Evolutionary conservation across 2,888 invertebrate species (phyloP), one percentile per base, ranked within the genome.

Genomic region (Timema podura): DNA sequence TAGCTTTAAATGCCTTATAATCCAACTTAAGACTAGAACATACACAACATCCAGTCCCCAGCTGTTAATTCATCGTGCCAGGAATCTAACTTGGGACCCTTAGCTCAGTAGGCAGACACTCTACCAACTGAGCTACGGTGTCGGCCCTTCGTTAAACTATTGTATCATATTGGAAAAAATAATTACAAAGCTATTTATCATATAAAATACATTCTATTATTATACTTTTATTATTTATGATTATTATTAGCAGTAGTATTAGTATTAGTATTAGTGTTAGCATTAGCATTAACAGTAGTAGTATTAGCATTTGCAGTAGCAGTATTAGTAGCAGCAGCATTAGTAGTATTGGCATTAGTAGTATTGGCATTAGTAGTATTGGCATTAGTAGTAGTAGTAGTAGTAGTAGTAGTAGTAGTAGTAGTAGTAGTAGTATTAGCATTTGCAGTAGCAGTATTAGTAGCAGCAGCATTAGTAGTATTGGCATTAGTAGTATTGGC

Each of bases 341-440:
- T 54, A 54, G 54, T 54, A 54, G 54, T 54, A 54, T 6, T 54
- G 8, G 54, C 16, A 54, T n/a, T 11, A 6, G 57, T 57, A 6
- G 11, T 57, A 49, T 10, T 49, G 11, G 65, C 10, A 15, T 5
- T 10, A 44, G 65, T 65, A 10, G 8, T 10, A 16, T 30, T 65
- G 6, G 65, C 6, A 6, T 5, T 57, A 2, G 57, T 57, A 6
- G 57, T 11, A 6, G 57, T 11, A 6, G 57, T 57, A 7, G 11
- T 57, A 6, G 57, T 57, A 6, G 57, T 57, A 54, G 57, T 57
- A 11, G 57, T 11, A 11, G 57, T 54, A 54, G 54, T 54, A 54
- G 54, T 54, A 54, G 54, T 54, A 54, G 8, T 54, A 54, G 54
- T 54, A 8, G 54, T 54, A 54, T n/a, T 8, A 54, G 54, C 54